Percentiles rank a stretch among this genome's conserved stretches.
These are phyloP conservation scores for Nymphicus hollandicus DNA, from an alignment of 2,113 vertebrate genomes.

Conservation along the genomic window DNA sequence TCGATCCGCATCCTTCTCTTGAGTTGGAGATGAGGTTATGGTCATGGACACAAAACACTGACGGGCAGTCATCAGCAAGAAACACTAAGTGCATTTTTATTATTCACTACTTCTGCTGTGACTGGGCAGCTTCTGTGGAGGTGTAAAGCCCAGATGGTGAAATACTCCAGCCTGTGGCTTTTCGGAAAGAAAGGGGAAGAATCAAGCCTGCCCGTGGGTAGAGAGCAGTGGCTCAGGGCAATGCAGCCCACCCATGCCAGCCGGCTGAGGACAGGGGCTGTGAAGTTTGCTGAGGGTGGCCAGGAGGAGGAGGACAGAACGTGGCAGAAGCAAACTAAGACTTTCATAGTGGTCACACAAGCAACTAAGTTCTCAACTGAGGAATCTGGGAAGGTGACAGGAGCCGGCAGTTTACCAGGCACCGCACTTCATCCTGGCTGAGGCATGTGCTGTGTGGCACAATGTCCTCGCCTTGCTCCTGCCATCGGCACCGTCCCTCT, in stretches of 20 bases:
- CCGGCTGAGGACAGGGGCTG: neutral
- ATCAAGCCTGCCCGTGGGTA: neutral
- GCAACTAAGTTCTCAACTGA: neutral
- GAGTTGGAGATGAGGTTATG: rapidly evolving
- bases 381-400: neutral
- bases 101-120: neutral
- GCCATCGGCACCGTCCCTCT: neutral
- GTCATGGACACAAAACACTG: neutral
- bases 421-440: neutral
- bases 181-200: neutral
- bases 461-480: neutral
- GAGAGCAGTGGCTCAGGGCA: neutral
- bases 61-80: neutral
- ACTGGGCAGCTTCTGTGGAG: neutral
- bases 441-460: neutral
- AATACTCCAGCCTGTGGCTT: neutral
- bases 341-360: neutral
- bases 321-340: neutral
- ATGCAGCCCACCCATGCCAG: rapidly evolving
- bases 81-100: neutral
- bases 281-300: neutral
- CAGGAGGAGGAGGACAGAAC: neutral
- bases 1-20: rapidly evolving
- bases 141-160: neutral
- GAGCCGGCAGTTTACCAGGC: neutral